Conservation (phyloP, 2,113 vertebrate genomes). For the Pituophis catenifer region DNA sequence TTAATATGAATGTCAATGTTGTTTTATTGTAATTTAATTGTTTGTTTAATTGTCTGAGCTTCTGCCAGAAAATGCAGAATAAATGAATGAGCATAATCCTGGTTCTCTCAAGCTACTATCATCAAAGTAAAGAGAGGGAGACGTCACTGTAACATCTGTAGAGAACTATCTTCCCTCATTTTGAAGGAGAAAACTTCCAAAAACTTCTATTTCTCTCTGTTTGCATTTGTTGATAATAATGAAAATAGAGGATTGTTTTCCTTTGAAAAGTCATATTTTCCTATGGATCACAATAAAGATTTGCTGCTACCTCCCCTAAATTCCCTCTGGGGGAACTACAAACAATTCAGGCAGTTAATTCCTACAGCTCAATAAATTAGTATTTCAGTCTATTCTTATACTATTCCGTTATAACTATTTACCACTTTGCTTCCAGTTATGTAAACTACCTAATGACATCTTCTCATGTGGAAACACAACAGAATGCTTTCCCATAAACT, state of each 20-base stretch:
- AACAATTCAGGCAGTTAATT: conserved; percentile 27
- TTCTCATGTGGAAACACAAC: neutral
- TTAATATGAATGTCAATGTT: neutral
- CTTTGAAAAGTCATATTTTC: conserved; percentile 17
- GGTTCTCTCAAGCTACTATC: neutral
- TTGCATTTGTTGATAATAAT: conserved; percentile 25
- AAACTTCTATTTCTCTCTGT: neutral
- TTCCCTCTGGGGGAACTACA: conserved; percentile 15
- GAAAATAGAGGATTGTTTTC: neutral
- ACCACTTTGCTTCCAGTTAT: conserved; percentile 33
- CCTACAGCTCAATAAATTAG: conserved; percentile 14
- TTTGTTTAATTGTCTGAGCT: neutral
- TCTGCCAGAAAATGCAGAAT: neutral
- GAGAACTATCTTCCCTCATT: neutral
- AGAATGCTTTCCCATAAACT: neutral
- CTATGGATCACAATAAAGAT: conserved; percentile 13
- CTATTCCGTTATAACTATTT: conserved; percentile 33
- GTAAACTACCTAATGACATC: conserved; percentile 29
- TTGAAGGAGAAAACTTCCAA: fast-evolving
- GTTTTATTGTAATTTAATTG: neutral
- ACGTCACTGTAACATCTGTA: neutral
- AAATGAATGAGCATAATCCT: neutral
- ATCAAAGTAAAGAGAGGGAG: neutral
- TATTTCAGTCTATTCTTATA: conserved; percentile 25
- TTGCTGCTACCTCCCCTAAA: conserved; percentile 4